A percentile compares a stretch with the other conserved stretches of the same genome.
Conservation (phyloP, 2,113 vertebrate genomes). For the Oreotrochilus melanogaster region DNA sequence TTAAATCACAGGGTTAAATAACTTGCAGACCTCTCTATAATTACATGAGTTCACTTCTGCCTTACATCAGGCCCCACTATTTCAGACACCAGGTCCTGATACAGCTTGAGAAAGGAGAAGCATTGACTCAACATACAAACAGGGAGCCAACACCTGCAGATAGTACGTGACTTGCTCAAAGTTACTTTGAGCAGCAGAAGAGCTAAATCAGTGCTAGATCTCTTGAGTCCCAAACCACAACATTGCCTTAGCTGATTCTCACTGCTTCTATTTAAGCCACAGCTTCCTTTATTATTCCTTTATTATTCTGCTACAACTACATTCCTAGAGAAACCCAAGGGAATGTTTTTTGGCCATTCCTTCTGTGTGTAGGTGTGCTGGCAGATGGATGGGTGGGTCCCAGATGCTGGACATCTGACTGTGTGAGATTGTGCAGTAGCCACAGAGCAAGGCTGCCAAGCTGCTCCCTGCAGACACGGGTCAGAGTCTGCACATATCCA, state of each 20-base stretch:
- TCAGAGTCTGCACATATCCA: not conserved
- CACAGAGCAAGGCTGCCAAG: not conserved
- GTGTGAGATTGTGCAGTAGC: not conserved
- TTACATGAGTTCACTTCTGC: not conserved
- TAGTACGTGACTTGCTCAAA: not conserved
- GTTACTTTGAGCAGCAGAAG: not conserved
- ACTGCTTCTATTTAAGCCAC: not conserved
- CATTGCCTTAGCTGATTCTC: not conserved
- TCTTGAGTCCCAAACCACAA: not conserved
- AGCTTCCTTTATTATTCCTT: not conserved
- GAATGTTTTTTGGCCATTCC: not conserved
- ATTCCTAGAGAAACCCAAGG: not conserved
- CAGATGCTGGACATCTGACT: not conserved
- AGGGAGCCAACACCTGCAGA: not conserved
- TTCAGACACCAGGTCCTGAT: not conserved
- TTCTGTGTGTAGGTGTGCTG: not conserved
- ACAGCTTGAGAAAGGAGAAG: not conserved
- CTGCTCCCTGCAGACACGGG: not conserved
- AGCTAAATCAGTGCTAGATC: not conserved
- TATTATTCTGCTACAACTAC: not conserved
- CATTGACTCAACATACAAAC: not conserved
- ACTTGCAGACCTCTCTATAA: not conserved
- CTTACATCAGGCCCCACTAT: not conserved
- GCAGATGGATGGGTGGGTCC: accelerated
- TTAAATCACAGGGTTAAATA: not conserved